Base-by-base conservation (phyloP, 2,888 invertebrate genomes). In the Nudaria mundana region DNA sequence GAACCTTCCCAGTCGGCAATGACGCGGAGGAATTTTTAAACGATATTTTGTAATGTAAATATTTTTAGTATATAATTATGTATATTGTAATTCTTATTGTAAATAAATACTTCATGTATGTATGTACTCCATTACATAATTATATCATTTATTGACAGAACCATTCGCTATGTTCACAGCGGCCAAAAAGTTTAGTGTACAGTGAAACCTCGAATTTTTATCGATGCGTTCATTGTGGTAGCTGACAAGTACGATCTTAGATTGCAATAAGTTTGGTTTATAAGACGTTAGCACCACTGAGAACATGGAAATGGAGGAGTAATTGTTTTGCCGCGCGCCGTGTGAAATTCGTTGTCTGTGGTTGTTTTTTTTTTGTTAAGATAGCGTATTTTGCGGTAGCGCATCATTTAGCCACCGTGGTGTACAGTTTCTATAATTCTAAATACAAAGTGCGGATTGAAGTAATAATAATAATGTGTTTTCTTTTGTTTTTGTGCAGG, bases 261-360 rank as follows among this genome's bases (percentile, higher is more conserved):
- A 76, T 77, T 71, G 74, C 78, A 77, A 80, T 80, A 81, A 69
- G 53, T 67, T 65, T 66, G 63, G 59, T 59, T 45, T 68, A 66
- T 63, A 54, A 51, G 63, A 52, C 54, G 62, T 62, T 63, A 56
- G 53, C 56, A 56, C 49, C 48, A 44, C 48, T 54, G 46, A 52
- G 46, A 49, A 54, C 12, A 37, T 40, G 76, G 71, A 80, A n/a
- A 76, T 73, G 54, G 67, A 52, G 57, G 48, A 48, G 63, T 76
- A 69, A 77, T 79, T 76, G 73, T 76, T 76, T 68, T 63, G 11
- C 10, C 16, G 16, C 61, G 52, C 44, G 35, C 54, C 57, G 64
- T 71, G 66, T 65, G 65, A 71, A 67, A 60, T 67, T 63, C 47
- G 26, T 43, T 51, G 37, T 26, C 14, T 38, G 20, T 16, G 32